Evolutionary conservation across 2,888 invertebrate genomes (phyloP).

Genomic region (Trachelus troglodyta): DNA sequence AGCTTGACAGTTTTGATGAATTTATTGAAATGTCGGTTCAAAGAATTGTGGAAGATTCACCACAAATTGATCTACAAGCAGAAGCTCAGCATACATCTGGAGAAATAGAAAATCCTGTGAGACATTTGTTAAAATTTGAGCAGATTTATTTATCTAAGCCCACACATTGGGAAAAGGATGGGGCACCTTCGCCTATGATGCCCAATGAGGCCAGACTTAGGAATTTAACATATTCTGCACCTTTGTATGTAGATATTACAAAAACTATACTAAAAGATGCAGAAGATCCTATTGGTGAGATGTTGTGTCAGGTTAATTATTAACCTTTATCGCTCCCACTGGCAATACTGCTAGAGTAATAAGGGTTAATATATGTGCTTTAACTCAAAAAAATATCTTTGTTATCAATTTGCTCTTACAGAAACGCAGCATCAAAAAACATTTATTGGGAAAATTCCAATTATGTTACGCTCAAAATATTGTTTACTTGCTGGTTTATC

Average conservation of each 20-base stretch:
- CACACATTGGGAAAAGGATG: slow-evolving; percentile 99
- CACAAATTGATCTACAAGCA: slow-evolving; percentile 96
- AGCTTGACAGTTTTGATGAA: slow-evolving; percentile 99
- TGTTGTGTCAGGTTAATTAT: not conserved
- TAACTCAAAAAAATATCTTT: not conserved
- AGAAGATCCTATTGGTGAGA: slow-evolving; percentile 82
- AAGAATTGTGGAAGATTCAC: slow-evolving; percentile 98
- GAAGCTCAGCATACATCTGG: slow-evolving; percentile 97
- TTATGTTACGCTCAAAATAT: slow-evolving; percentile 98
- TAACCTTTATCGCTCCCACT: not conserved
- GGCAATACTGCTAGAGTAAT: not conserved
- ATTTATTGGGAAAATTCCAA: slow-evolving; percentile 90
- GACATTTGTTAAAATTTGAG: slow-evolving; percentile 95
- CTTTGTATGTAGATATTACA: slow-evolving; percentile 98
- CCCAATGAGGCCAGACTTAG: slow-evolving; percentile 98
- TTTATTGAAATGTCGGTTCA: slow-evolving; percentile 99
- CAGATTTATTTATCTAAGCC: slow-evolving; percentile 99
- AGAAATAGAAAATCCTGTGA: slow-evolving; percentile 86
- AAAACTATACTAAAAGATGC: slow-evolving; percentile 95
- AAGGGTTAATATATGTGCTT: not conserved
- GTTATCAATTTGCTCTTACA: slow-evolving; percentile 16
- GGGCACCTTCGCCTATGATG: slow-evolving; percentile 99
- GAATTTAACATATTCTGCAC: slow-evolving; percentile 98
- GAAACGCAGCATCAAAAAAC: slow-evolving; percentile 77
- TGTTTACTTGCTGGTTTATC: slow-evolving; percentile 93